Base-by-base conservation (phyloP, 2,113 vertebrate species). In the Vicugna pacos region DNA sequence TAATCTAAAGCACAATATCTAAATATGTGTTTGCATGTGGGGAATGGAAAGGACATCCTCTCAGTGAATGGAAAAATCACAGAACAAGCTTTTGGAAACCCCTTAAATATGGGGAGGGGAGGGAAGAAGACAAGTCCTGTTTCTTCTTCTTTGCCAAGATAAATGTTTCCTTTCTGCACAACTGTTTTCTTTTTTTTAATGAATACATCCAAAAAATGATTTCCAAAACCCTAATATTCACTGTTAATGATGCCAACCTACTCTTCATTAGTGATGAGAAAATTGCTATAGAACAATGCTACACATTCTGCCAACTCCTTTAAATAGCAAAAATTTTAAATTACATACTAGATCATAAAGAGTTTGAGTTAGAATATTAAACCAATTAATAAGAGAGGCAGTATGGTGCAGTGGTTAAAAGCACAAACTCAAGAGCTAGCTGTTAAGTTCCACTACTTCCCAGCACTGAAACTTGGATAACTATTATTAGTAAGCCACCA, bases 201-300 rank as follows among this genome's bases (percentile, higher is more conserved):
- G 38, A 73, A 93, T 38, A 60, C 32, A 60, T 28, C 48, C 46
- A 85, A 94, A 95, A 86, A 89, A 54, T 16, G 8, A 65, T 62
- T 48, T 62, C 62, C 20, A 62, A 92, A 95, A 46, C 12, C 35
- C 38, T 28, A 82, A 67, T 50, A 96, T 15, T 94, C 48, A 56
- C 35, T 76, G n/a, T 54, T 79, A 87, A 89, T 73, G 22, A 93
- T 72, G 54, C 1, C 8, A 70, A 94, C 16, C 22, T 11, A 73
- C 65, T 64, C 17, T 28, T 97, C 42, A 62, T 30, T 19, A 73
- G 35, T 77, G 76, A 84, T 60, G n/a, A 97, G 56, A 95, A 96
- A 85, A 67, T 28, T 73, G 62, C 64, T 94, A 56, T 75, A 72
- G 11, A 89, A 91, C 15, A 88, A 32, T 82, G 17, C 6, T 17